These are phyloP conservation scores for Cataglyphis albicans DNA, from an alignment of 2,888 invertebrate species.

Conservation along the genomic window DNA sequence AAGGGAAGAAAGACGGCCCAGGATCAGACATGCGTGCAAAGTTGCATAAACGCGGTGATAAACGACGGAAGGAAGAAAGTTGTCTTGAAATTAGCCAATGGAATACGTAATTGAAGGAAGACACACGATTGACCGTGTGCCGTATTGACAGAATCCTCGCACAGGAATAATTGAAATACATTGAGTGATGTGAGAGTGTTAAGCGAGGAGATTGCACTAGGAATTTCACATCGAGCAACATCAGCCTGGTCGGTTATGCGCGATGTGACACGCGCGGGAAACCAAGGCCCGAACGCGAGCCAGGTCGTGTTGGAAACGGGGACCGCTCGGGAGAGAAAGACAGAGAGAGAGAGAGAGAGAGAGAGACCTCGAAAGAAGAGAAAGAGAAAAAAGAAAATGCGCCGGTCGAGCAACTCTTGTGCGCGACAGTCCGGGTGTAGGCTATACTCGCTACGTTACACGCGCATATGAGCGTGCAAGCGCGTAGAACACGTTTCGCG, in stretches of 20 bases:
- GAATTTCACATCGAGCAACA: constrained; percentile 28
- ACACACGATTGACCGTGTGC: not conserved
- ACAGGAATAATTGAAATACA: not conserved
- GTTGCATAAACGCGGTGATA: no score
- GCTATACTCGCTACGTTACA: constrained; percentile 53
- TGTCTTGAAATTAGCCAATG: not conserved
- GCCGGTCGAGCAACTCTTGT: constrained; percentile 80
- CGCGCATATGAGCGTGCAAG: constrained; percentile 72
- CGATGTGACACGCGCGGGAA: constrained; percentile 23
- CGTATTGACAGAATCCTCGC: not conserved
- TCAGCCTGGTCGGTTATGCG: constrained; percentile 23
- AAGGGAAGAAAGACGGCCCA: constrained; percentile 26
- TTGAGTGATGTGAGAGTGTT: not conserved
- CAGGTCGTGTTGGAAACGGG: constrained; percentile 43
- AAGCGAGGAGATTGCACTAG: not conserved
- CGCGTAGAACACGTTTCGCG: constrained; percentile 75
- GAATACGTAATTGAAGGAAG: not conserved
- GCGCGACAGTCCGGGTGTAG: constrained; percentile 74
- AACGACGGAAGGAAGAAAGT: not conserved
- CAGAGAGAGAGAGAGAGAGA: not conserved
- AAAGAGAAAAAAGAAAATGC: constrained; percentile 67
- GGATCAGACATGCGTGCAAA: not conserved
- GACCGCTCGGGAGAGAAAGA: constrained; percentile 5
- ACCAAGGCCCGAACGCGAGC: not conserved
- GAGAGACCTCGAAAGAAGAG: constrained; percentile 7